A percentile compares a stretch with the other conserved stretches of the same genome.
Evolutionary conservation across 2,113 vertebrate genomes (phyloP).

Genomic region (Muscicapa adusta): DNA sequence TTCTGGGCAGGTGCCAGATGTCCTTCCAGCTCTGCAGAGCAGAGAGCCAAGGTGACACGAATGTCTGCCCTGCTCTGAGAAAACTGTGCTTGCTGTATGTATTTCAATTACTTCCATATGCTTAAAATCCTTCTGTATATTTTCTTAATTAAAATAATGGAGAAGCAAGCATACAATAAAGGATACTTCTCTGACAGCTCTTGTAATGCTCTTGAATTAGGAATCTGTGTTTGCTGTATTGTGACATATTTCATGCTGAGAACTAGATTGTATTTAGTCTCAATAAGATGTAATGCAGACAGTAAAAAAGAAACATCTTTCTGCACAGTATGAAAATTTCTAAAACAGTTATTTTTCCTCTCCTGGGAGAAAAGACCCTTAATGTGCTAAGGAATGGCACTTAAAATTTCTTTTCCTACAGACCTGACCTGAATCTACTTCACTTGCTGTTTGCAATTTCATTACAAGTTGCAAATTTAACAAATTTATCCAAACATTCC

Average conservation of each 20-base stretch:
- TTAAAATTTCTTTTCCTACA: not conserved
- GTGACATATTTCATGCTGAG: not conserved
- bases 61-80: not conserved
- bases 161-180: not conserved
- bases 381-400: not conserved
- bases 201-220: not conserved
- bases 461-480: not conserved
- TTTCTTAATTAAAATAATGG: conserved; percentile 9
- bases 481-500: not conserved
- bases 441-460: not conserved
- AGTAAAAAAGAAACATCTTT: not conserved
- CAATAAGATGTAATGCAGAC: not conserved
- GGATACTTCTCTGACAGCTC: not conserved
- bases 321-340: not conserved
- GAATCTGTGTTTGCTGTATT: not conserved
- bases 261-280: not conserved
- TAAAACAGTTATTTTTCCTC: not conserved
- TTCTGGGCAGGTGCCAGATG: conserved; percentile 33
- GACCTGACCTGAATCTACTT: not conserved
- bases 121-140: not conserved
- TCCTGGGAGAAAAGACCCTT: not conserved
- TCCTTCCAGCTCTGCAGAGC: not conserved
- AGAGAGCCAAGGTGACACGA: not conserved
- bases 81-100: not conserved
- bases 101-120: not conserved